Percentiles rank a stretch among this genome's conserved stretches.
These are phyloP conservation scores for Plestiodon gilberti DNA, from an alignment of 2,113 vertebrate genomes.

Conservation along the genomic window DNA sequence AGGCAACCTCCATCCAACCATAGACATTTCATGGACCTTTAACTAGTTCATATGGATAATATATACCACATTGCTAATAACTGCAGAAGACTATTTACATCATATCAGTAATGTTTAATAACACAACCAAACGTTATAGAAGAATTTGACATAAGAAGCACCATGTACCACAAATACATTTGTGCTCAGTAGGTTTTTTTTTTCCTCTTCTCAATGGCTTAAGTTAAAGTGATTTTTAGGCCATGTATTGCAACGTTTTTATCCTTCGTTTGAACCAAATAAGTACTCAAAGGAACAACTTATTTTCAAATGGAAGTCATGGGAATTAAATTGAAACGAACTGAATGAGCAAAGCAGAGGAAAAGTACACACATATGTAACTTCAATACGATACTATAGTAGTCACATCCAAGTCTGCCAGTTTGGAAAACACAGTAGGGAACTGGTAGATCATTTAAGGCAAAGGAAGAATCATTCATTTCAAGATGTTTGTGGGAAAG, in stretches of 20 bases:
- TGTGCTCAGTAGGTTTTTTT: not conserved
- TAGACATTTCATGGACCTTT: not conserved
- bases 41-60: not conserved
- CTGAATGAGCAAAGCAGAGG: constrained; percentile 15
- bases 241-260: not conserved
- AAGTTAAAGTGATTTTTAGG: not conserved
- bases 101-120: not conserved
- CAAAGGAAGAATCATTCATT: constrained; percentile 29
- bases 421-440: constrained; percentile 41
- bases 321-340: constrained; percentile 2
- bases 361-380: not conserved
- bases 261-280: constrained; percentile 12
- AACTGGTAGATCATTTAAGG: constrained; percentile 41
- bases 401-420: not conserved
- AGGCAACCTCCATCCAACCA: too few species aligned
- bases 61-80: not conserved
- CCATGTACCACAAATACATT: not conserved
- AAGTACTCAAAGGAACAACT: not conserved
- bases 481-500: not conserved
- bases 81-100: not conserved
- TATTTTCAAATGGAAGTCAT: not conserved
- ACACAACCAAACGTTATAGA: not conserved
- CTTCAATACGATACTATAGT: not conserved
- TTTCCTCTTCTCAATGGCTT: not conserved
- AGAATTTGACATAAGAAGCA: not conserved